Evolutionary conservation across 2,113 vertebrate species (phyloP).

Genomic region (Siniperca knerii): DNA sequence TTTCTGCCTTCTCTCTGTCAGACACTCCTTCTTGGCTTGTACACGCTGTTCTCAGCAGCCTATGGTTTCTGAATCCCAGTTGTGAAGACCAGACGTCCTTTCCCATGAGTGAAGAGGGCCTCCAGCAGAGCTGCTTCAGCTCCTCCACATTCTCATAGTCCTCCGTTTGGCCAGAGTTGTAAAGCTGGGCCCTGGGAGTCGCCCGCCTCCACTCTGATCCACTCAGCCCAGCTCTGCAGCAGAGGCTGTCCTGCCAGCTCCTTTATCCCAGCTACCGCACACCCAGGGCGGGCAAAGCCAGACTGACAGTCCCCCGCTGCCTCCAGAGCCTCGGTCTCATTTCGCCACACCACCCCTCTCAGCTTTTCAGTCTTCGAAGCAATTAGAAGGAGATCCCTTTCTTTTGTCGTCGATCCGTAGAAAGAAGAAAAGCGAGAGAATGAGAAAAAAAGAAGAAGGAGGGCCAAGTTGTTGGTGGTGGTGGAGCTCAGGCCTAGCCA

Average conservation of each 20-base stretch:
- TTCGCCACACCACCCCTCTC: slow-evolving; percentile 70
- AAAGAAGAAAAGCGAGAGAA: slow-evolving; percentile 67
- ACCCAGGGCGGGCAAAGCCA: slow-evolving; percentile 78
- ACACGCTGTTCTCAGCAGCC: slow-evolving; percentile 56
- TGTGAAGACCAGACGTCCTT: slow-evolving; percentile 75
- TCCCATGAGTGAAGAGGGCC: slow-evolving; percentile 79
- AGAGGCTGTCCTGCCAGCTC: slow-evolving; percentile 77
- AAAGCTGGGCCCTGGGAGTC: slow-evolving; percentile 79
- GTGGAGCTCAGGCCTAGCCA: slow-evolving; percentile 73
- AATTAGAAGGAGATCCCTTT: slow-evolving; percentile 83
- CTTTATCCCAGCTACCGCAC: slow-evolving; percentile 78
- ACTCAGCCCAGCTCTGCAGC: slow-evolving; percentile 69
- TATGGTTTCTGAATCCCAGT: slow-evolving; percentile 67
- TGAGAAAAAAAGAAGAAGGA: slow-evolving; percentile 67
- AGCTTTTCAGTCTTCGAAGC: slow-evolving; percentile 80
- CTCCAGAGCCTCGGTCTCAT: slow-evolving; percentile 77
- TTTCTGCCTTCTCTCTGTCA: slow-evolving; percentile 54
- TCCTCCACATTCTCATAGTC: slow-evolving; percentile 72
- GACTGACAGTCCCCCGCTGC: slow-evolving; percentile 82
- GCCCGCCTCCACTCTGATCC: slow-evolving; percentile 75
- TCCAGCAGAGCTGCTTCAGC: slow-evolving; percentile 76
- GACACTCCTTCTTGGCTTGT: slow-evolving; percentile 61
- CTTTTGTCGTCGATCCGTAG: slow-evolving; percentile 75
- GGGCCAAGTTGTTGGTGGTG: slow-evolving; percentile 70
- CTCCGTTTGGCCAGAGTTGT: slow-evolving; percentile 74